Conservation (phyloP, 2,113 vertebrate species). For the Sitta europaea region DNA sequence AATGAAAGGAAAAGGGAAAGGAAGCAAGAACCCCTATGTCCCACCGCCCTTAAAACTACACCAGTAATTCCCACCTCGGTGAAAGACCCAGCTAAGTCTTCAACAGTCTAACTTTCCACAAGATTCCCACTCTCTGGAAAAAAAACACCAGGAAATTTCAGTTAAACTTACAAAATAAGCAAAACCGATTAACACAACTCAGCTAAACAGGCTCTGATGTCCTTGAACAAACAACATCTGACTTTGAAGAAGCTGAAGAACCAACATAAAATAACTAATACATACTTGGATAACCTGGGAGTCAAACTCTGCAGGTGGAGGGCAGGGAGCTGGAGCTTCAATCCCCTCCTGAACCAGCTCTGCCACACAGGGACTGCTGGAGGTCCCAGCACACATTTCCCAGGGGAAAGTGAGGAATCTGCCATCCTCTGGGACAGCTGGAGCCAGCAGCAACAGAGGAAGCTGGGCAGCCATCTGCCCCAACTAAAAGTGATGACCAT, state of each 20-base stretch:
- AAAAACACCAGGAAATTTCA: not conserved
- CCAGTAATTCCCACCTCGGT: not conserved
- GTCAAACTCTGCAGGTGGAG: not conserved
- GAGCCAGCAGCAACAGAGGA: not conserved
- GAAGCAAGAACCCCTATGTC: not conserved
- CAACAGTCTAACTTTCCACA: not conserved
- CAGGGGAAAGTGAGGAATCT: not conserved
- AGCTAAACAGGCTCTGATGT: not conserved
- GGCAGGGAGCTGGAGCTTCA: rapidly evolving
- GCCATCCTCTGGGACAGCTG: not conserved
- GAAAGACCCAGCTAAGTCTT: not conserved
- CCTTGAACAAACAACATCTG: not conserved
- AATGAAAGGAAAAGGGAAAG: not conserved
- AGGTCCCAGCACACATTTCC: not conserved
- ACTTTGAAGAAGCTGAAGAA: not conserved
- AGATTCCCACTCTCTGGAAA: not conserved
- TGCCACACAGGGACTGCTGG: not conserved
- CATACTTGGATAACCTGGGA: not conserved
- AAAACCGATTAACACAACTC: not conserved
- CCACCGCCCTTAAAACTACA: not conserved
- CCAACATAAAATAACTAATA: not conserved
- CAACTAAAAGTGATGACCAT: not conserved
- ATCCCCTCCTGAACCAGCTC: not conserved
- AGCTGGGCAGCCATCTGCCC: not conserved
- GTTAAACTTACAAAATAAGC: not conserved